Evolutionary conservation across 1,140 invertebrate genomes (phyloP), one percentile per base, ranked within the genome.

Genomic region (Caenorhabditis briggsae): DNA sequence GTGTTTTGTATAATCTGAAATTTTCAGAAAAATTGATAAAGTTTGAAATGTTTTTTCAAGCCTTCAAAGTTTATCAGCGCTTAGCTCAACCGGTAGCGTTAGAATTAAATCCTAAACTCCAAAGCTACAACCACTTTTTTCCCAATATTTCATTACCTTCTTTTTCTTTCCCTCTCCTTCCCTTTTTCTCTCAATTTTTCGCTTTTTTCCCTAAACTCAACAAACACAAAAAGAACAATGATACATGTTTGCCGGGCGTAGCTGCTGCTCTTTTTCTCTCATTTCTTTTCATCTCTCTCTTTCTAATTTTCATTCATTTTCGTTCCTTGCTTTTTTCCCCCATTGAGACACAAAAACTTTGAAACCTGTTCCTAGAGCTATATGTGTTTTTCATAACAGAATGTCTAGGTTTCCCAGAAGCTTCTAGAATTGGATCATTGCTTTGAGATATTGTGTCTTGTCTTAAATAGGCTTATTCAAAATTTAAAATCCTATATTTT

Each of bases 151-250:
- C 56, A 5, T n/a, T n/a, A 59, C 3, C 6, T 12, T 25, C 41
- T 55, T 3, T 12, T 6, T 1, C 16, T 20, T 78, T 78, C 14
- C 5, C 0, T 48, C 16, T 43, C 41, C 46, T 18, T 16, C 12
- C 14, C n/a, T 78, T n/a, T 78, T 78, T 78, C 20, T 46, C 46
- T 78, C n/a, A 25, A 50, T n/a, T 78, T 78, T 25, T 78, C 70
- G 11, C 23, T 46, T 46, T 18, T 70, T 18, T 70, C 46, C 8
- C 46, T 41, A 33, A 33, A 33, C 33, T 33, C 33, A 33, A 33
- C 53, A 78, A 78, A 78, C 46, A 78, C 70, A 50, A 50, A 74
- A 50, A 78, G 70, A 78, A 78, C 70, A 78, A 78, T 50, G 70
- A 48, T 78, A 78, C 70, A 78, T 78, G 70, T 78, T 78, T 78